Base-by-base conservation (phyloP, 2,113 vertebrate genomes). In the Nothoprocta perdicaria region DNA sequence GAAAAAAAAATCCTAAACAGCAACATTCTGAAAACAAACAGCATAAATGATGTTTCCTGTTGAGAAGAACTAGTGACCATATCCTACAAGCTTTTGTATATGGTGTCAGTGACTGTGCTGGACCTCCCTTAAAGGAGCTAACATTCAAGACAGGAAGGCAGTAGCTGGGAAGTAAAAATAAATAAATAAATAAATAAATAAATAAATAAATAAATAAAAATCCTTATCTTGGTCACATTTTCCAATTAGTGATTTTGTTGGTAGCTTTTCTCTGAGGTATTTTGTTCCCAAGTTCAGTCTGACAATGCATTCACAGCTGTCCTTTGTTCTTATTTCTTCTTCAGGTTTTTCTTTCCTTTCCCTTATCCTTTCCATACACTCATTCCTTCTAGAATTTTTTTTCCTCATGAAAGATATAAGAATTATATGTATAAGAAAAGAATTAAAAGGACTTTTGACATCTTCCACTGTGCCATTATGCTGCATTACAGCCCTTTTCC, bases 391-490 rank as follows among this genome's bases (percentile, higher is more conserved):
- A 84, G 3, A 3, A 10, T 16, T 16, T 46, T 61, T 55, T 88
- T 48, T 48, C 19, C 14, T 53, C 68, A 29, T 76, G 18, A 61
- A 67, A 55, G 40, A 50, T 4, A 31, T 17, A 74, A 79, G 67
- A 77, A 35, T 14, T 14, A 29, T 3, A 55, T 5, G 4, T 18
- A 12, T 48, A 79, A 23, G 26, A 84, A 35, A 22, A 74, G 61
- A 48, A 74, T 12, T 41, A 52, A 55, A 24, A 14, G 4, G 17
- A 53, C n/a, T 69, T 46, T 24, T 71, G 43, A 12, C 9, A 65
- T 23, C 33, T 53, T 40, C 26, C 7, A 35, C 3, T 4, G 0
- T 14, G 15, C 23, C 1, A 0, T 33, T 77, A 26, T 27, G 68
- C 77, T 52, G 10, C 27, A 52, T 33, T 12, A 18, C 24, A 74